Percentiles rank a stretch among this genome's conserved stretches.
phyloP scores from a whole-genome alignment of 2,888 invertebrate species.

The Drosophila mimetica region DNA sequence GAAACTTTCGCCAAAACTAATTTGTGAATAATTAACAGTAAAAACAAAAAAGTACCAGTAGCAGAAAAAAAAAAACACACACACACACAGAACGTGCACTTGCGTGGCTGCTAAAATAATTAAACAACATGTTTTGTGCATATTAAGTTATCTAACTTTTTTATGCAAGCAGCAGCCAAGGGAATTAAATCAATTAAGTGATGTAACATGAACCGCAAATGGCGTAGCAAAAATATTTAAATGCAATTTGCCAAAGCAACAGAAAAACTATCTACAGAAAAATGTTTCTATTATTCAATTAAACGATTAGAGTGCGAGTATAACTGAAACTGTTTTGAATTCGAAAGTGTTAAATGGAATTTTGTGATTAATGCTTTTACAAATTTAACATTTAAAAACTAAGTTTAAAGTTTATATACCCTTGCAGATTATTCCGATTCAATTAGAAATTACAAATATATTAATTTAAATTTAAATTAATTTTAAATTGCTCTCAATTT shows the following conservation, averaged over 20 bases:
- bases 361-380: no score
- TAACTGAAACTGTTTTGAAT: no score
- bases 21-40: conserved; percentile 22
- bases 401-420: no score
- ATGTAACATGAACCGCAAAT: conserved; percentile 4
- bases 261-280: no score
- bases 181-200: conserved; percentile 14
- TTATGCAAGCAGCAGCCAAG: conserved; percentile 13
- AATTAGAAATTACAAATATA: no score
- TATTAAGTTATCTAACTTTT: conserved; percentile 15
- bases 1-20: conserved; percentile 34
- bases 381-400: no score
- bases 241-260: neutral
- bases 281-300: neutral
- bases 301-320: no score
- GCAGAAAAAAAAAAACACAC: neutral
- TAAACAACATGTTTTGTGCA: conserved; percentile 19
- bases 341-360: no score
- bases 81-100: conserved; percentile 7
- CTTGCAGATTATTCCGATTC: no score
- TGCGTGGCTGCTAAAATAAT: conserved; percentile 30
- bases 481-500: no score
- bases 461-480: no score
- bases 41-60: neutral
- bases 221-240: neutral